Evolutionary conservation across 2,113 vertebrate genomes (phyloP), one percentile per base, ranked within the genome.

Genomic region (Etheostoma spectabile): DNA sequence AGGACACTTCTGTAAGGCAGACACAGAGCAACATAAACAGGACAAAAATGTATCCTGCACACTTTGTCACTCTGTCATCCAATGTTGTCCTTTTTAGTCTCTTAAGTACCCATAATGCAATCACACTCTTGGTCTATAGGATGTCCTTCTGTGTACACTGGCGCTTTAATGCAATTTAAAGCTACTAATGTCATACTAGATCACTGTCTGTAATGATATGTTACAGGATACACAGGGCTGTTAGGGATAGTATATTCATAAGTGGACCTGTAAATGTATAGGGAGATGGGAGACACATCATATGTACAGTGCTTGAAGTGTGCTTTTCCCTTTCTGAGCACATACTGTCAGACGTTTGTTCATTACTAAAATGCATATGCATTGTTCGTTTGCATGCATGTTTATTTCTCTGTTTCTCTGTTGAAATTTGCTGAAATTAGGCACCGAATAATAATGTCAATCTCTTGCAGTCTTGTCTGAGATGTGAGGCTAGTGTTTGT

Each of bases 161-260:
- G 53, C 30, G 55, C 8, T 84, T 69, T 63, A 83, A 85, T 87
- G 56, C 74, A 77, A 61, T 88, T 80, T 70, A 82, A 76, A 63
- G 35, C 68, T 72, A 0, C 45, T 63, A 18, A 35, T 68, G 59
- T 83, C 24, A 52, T 59, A 48, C 55, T 46, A 15, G 35, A 52
- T 65, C 19, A 3, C 68, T 80, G 67, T 33, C 67, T 55, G 18
- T 70, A 53, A 35, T 64, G 70, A 84, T 80, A 77, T 76, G 56
- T 74, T 84, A 64, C 80, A 89, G 81, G 75, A 70, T 69, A 55
- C 69, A 67, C 27, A 68, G 27, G 8, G 33, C 65, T 87, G 65
- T 60, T 42, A 70, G 77, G 22, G 51, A 24, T 60, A 22, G 24
- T 65, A 48, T 60, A 57, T 82, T 67, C 13, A 30, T 52, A 63